These are phyloP conservation scores for Ibidorhyncha struthersii DNA, from an alignment of 2,113 vertebrate species.

Conservation along the genomic window DNA sequence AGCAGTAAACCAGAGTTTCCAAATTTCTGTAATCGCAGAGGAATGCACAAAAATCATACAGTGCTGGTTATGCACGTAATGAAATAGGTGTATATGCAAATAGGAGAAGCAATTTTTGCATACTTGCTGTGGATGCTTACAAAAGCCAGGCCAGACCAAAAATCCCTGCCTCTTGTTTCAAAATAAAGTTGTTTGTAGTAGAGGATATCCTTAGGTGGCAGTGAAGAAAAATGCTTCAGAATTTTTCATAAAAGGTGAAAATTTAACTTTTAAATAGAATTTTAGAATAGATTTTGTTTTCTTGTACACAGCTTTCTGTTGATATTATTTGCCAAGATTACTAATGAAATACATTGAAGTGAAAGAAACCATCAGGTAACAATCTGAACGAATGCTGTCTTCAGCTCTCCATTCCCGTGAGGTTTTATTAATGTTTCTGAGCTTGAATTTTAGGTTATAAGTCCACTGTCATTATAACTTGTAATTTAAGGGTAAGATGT, in stretches of 20 bases:
- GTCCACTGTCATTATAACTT: neutral
- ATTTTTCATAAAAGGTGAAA: neutral
- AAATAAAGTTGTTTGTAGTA: neutral
- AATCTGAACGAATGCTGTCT: neutral
- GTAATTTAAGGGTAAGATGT: neutral
- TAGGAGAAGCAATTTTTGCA: neutral
- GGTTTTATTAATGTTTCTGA: neutral
- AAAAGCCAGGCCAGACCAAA: neutral
- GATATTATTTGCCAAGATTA: neutral
- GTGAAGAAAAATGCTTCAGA: neutral
- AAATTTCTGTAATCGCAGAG: neutral
- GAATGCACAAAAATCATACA: neutral
- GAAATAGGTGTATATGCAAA: neutral
- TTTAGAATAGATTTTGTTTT: neutral
- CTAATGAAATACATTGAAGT: neutral
- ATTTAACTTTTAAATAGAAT: neutral
- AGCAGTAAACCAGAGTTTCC: neutral
- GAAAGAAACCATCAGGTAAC: neutral
- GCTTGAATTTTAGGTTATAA: neutral
- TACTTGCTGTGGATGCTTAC: neutral
- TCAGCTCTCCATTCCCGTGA: accelerated
- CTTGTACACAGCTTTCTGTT: neutral
- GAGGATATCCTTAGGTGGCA: neutral
- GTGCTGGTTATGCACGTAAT: neutral
- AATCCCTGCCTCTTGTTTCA: neutral